A percentile compares a stretch with the other conserved stretches of the same genome.
phyloP scores from a whole-genome alignment of 2,888 invertebrate genomes.

The Lucinisca nassula region DNA sequence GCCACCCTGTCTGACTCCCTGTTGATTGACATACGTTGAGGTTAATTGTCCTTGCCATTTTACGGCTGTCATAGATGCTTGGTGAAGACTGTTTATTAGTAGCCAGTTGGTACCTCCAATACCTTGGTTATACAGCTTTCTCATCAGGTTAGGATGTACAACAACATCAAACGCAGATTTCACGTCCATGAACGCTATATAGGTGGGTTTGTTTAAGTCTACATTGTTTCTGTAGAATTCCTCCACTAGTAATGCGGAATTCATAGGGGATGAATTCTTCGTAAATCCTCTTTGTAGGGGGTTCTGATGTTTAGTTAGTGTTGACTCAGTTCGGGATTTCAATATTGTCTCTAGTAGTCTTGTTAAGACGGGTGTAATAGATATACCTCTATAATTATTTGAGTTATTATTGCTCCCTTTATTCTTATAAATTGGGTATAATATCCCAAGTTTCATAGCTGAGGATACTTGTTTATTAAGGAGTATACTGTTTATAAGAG shows the following conservation, averaged over 20 bases:
- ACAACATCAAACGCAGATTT: conserved; percentile 14
- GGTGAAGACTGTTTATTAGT: conserved; percentile 6
- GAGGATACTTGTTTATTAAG: not conserved
- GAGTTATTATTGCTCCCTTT: conserved; percentile 16
- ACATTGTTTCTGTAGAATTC: not conserved
- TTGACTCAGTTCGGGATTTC: not conserved
- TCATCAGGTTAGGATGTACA: conserved; percentile 10
- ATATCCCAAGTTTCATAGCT: not conserved
- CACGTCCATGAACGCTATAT: conserved; percentile 17
- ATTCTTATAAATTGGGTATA: conserved; percentile 2
- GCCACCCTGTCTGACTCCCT: conserved; percentile 22
- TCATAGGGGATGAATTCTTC: conserved; percentile 7
- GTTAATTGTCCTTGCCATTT: not conserved
- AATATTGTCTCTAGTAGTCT: not conserved
- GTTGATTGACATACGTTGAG: not conserved
- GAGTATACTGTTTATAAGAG: not conserved
- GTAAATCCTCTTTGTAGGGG: conserved; percentile 14
- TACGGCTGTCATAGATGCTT: conserved; percentile 1
- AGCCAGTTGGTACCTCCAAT: not conserved
- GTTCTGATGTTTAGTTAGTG: not conserved
- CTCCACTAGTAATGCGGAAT: not conserved
- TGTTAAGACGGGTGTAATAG: not conserved
- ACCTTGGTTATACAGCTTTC: not conserved
- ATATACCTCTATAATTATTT: not conserved
- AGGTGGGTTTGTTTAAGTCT: conserved; percentile 12